These are phyloP conservation scores for Genyomyrus donnyi DNA, from an alignment of 2,113 vertebrate genomes.

Conservation along the genomic window DNA sequence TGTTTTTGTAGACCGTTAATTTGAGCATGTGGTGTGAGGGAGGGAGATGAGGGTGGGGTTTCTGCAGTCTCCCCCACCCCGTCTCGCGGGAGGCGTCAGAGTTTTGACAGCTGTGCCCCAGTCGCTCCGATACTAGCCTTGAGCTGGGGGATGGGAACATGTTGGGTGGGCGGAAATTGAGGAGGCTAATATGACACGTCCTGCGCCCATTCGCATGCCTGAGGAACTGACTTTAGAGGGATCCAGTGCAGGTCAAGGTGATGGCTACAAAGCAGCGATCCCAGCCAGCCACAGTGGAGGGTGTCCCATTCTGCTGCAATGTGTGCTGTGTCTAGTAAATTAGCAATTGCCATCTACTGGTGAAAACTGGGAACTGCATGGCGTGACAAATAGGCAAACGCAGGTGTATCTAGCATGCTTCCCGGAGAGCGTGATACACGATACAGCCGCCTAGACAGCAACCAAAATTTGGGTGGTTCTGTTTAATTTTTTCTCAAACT, in stretches of 20 bases:
- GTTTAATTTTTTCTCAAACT: neutral
- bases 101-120: conserved; percentile 3
- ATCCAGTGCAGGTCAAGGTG: neutral
- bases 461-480: neutral
- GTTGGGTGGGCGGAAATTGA: neutral
- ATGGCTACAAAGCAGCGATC: neutral
- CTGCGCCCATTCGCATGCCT: neutral
- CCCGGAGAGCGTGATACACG: neutral
- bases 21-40: neutral
- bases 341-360: neutral
- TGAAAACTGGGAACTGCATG: neutral
- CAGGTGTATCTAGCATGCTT: neutral
- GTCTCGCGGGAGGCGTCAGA: neutral
- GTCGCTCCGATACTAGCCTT: neutral
- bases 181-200: neutral
- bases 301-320: neutral
- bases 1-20: neutral
- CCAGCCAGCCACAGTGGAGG: neutral
- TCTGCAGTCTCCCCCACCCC: neutral
- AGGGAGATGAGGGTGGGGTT: neutral
- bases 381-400: neutral
- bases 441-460: neutral
- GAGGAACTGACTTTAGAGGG: neutral
- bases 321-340: neutral
- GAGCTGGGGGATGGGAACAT: neutral